These are phyloP conservation scores for Parapsyche elsis DNA, from an alignment of 1,140 invertebrate genomes.

Conservation along the genomic window DNA sequence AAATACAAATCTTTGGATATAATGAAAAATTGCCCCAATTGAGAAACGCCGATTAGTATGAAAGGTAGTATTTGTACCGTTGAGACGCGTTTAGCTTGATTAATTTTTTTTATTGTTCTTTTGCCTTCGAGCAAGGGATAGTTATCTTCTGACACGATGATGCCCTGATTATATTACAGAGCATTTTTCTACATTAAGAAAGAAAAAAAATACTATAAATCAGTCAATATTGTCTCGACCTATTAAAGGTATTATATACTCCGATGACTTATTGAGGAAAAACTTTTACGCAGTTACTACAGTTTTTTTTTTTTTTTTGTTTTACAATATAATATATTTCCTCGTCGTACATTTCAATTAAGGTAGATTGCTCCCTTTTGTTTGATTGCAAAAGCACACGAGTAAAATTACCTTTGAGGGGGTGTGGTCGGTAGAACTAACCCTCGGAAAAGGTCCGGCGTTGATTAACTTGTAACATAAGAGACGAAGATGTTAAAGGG, in stretches of 20 bases:
- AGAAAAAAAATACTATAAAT: not conserved
- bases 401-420: conserved; percentile 33
- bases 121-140: conserved; percentile 25
- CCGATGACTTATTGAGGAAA: no score
- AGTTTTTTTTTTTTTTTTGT: no score
- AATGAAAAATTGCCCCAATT: no score
- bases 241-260: no score
- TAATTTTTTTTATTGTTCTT: conserved; percentile 28
- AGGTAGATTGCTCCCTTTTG: not conserved
- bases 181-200: no score
- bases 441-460: not conserved
- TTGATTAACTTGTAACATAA: conserved; percentile 53
- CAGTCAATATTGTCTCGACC: not conserved
- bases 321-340: not conserved
- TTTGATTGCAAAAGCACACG: conserved; percentile 1
- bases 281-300: no score
- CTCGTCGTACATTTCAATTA: not conserved
- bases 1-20: no score
- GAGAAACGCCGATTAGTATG: not conserved
- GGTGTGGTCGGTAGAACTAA: conserved; percentile 28
- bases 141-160: conserved; percentile 27
- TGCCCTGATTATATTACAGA: conserved; percentile 13
- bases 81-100: conserved; percentile 28
- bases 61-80: not conserved
- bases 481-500: conserved; percentile 49